Conservation (phyloP, 2,888 invertebrate genomes). For the Drosophila anomelani region DNA sequence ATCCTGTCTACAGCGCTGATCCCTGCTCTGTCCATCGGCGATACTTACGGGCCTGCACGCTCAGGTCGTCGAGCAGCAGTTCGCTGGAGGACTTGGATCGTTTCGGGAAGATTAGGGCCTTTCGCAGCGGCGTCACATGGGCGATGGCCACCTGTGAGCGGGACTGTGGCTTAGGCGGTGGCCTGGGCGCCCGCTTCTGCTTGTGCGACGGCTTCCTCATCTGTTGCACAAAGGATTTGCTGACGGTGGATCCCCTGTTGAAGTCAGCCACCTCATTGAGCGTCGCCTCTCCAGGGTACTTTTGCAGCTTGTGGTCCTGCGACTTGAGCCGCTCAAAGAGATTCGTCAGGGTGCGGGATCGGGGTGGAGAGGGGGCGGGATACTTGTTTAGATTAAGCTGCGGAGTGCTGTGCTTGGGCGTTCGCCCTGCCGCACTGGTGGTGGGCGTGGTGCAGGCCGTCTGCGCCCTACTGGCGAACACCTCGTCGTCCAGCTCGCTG, state of each 20-base stretch:
- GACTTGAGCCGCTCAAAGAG: constrained; percentile 81
- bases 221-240: constrained; percentile 84
- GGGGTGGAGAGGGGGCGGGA: constrained; percentile 73
- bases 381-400: constrained; percentile 58
- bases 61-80: constrained; percentile 79
- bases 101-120: constrained; percentile 75
- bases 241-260: constrained; percentile 83
- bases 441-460: constrained; percentile 65
- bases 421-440: constrained; percentile 62
- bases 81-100: constrained; percentile 82
- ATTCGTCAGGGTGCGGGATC: constrained; percentile 79
- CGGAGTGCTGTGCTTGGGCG: constrained; percentile 71
- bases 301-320: constrained; percentile 71
- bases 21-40: constrained; percentile 68
- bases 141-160: constrained; percentile 60
- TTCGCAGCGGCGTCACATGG: constrained; percentile 64
- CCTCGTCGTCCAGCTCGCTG: constrained; percentile 76
- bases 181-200: constrained; percentile 72
- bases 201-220: constrained; percentile 67
- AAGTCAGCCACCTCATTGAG: constrained; percentile 77
- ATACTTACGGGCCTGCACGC: constrained; percentile 81
- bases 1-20: constrained; percentile 60
- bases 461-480: constrained; percentile 65
- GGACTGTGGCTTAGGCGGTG: constrained; percentile 62
- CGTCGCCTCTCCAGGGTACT: constrained; percentile 70